Conservation (phyloP, 2,113 vertebrate genomes). For the Cacatua alba region DNA sequence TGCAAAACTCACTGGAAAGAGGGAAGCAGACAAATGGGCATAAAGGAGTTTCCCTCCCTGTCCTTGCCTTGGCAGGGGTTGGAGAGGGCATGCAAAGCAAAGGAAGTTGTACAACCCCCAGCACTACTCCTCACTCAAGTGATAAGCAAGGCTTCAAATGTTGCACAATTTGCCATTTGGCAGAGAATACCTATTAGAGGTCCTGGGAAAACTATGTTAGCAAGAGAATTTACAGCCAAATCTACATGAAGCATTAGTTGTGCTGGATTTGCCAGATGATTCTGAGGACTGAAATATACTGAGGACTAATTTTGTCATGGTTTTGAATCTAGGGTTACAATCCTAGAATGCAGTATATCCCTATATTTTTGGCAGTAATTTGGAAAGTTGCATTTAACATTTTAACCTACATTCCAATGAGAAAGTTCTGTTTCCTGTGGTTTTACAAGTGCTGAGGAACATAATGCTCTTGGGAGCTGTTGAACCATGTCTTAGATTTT, state of each 20-base stretch:
- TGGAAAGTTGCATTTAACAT: background rate
- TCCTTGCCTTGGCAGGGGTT: background rate
- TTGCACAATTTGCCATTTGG: background rate
- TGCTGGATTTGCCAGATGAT: background rate
- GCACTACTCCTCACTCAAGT: background rate
- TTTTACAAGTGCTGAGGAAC: background rate
- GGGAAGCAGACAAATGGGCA: accelerated
- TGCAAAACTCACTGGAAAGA: background rate
- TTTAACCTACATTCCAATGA: conserved; percentile 10
- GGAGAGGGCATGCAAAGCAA: background rate
- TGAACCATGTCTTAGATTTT: background rate
- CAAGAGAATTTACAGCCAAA: background rate
- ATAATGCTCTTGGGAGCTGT: background rate
- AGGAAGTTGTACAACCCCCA: background rate
- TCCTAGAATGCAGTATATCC: background rate
- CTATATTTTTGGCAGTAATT: background rate
- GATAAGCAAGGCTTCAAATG: background rate
- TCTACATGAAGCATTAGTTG: background rate
- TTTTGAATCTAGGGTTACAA: background rate
- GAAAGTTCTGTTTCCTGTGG: background rate
- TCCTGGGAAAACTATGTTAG: background rate
- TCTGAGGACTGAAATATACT: background rate
- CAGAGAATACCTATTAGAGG: background rate
- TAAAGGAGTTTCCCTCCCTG: background rate
- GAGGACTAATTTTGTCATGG: background rate